Evolutionary conservation across 2,113 vertebrate species (phyloP).

Genomic region (Morone saxatilis): DNA sequence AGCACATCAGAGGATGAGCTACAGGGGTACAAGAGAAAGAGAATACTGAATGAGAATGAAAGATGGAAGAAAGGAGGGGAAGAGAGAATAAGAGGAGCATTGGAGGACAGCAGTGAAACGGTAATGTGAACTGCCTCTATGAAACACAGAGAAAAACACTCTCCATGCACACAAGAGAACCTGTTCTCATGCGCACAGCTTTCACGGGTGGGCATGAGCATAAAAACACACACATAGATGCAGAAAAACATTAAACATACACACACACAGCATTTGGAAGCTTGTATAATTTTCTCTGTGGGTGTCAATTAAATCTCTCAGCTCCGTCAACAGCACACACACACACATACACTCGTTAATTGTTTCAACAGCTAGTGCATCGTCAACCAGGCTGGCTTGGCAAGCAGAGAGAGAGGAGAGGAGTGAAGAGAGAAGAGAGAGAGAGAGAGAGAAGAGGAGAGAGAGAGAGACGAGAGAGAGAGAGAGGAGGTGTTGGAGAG

Average conservation of each 20-base stretch:
- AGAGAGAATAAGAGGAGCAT: not conserved
- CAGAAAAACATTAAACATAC: constrained; percentile 26
- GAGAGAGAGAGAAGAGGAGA: not conserved
- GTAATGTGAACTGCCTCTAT: constrained; percentile 11
- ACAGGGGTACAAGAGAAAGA: not conserved
- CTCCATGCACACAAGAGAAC: constrained; percentile 21
- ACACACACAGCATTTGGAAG: constrained; percentile 61
- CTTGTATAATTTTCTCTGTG: constrained; percentile 78
- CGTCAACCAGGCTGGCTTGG: constrained; percentile 74
- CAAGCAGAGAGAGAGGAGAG: constrained; percentile 29
- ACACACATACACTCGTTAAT: constrained; percentile 37
- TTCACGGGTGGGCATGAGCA: constrained; percentile 30
- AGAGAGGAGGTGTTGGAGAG: not conserved
- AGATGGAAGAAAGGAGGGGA: not conserved
- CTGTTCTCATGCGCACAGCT: constrained; percentile 29
- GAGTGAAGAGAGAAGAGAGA: constrained; percentile 8
- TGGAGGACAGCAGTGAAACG: constrained; percentile 2
- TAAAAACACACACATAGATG: constrained; percentile 21
- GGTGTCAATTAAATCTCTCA: constrained; percentile 80
- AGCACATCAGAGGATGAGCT: constrained; percentile 24
- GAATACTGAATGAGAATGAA: not conserved
- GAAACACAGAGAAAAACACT: constrained; percentile 31
- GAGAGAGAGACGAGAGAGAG: not conserved
- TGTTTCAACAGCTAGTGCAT: constrained; percentile 68
- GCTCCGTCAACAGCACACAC: constrained; percentile 67